Evolutionary conservation across 2,113 vertebrate species (phyloP).

Genomic region (Pygoscelis adeliae): DNA sequence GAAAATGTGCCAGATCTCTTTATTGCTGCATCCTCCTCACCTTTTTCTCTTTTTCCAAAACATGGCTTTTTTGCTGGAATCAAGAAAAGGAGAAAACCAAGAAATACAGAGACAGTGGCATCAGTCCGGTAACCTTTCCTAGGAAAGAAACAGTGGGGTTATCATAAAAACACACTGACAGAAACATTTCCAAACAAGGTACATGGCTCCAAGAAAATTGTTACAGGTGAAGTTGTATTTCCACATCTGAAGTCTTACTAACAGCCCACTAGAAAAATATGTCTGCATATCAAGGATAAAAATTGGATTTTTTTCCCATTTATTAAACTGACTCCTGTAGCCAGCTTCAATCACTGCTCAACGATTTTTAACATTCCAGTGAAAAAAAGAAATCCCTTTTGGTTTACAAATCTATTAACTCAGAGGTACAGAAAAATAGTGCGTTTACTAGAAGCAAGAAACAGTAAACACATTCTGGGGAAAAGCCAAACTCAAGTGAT

Average conservation of each 20-base stretch:
- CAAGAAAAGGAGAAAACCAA: constrained; percentile 97
- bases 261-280: neutral
- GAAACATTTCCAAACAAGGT: neutral
- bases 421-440: neutral
- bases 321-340: neutral
- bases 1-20: neutral
- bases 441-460: neutral
- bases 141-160: neutral
- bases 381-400: neutral
- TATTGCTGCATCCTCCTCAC: constrained; percentile 57
- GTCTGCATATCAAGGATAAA: neutral
- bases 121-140: constrained; percentile 97
- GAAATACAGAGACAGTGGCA: constrained; percentile 93
- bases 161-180: neutral
- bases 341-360: neutral
- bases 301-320: neutral
- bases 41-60: constrained; percentile 73
- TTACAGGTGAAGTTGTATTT: neutral
- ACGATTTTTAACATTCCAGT: neutral
- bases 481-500: neutral
- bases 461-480: neutral
- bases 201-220: neutral
- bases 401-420: neutral
- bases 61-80: constrained; percentile 89
- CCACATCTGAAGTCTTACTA: neutral